A percentile compares a stretch with the other conserved stretches of the same genome.
phyloP scores from a whole-genome alignment of 2,113 vertebrate species.

The Mohoua ochrocephala region DNA sequence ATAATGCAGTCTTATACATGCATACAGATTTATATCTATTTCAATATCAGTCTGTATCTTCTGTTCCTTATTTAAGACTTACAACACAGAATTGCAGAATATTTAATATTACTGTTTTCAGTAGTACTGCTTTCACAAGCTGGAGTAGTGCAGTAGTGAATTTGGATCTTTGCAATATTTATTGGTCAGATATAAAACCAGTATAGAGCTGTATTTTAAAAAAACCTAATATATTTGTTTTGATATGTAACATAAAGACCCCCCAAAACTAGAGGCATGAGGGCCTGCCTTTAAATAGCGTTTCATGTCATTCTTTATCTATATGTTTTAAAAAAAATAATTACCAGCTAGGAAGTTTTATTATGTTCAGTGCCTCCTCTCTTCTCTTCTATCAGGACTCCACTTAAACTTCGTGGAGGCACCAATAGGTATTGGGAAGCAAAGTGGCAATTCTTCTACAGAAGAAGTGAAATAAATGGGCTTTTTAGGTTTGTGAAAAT shows the following conservation, averaged over 20 bases:
- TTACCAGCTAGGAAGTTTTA: background rate
- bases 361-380: background rate
- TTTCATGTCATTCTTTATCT: background rate
- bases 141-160: background rate
- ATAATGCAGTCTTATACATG: background rate
- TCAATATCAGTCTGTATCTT: background rate
- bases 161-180: background rate
- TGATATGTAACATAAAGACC: background rate
- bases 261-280: background rate
- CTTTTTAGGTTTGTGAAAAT: background rate
- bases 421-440: background rate
- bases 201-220: background rate
- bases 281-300: background rate
- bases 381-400: background rate
- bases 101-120: background rate
- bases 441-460: background rate
- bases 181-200: background rate
- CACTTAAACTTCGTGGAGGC: background rate
- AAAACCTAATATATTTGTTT: background rate
- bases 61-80: background rate
- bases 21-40: background rate
- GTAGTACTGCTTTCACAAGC: background rate
- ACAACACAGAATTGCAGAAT: background rate
- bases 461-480: background rate
- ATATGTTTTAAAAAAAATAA: background rate